phyloP scores from a whole-genome alignment of 1,140 invertebrate genomes.

The Ostrea edulis region DNA sequence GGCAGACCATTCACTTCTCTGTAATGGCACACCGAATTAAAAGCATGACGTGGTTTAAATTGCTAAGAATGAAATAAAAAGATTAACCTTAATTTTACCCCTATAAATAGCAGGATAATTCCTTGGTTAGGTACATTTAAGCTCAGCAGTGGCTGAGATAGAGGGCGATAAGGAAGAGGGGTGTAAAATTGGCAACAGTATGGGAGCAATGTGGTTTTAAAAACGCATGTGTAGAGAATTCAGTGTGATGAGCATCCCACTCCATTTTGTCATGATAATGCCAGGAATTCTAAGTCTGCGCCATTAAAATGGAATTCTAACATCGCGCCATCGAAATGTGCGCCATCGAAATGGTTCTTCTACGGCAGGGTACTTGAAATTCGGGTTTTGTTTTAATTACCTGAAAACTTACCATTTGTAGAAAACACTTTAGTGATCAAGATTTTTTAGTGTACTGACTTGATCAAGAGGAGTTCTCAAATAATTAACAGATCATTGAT shows the following conservation, averaged over 20 bases:
- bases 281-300: neutral
- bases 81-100: neutral
- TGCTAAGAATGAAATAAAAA: constrained; percentile 10
- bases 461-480: neutral
- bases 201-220: neutral
- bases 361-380: neutral
- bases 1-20: neutral
- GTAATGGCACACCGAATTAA: neutral
- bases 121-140: neutral
- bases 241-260: neutral
- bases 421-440: neutral
- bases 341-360: neutral
- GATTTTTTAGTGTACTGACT: neutral
- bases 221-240: neutral
- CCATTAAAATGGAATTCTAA: too few relatives aligned
- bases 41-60: neutral
- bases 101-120: neutral
- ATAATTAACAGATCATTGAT: neutral
- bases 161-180: neutral
- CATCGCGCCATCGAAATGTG: too few relatives aligned
- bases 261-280: neutral
- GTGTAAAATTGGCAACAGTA: neutral
- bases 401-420: neutral
- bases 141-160: too few relatives aligned
- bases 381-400: neutral